Evolutionary conservation across 2,888 invertebrate species (phyloP).

Genomic region (Hipparchia sbordonii): DNA sequence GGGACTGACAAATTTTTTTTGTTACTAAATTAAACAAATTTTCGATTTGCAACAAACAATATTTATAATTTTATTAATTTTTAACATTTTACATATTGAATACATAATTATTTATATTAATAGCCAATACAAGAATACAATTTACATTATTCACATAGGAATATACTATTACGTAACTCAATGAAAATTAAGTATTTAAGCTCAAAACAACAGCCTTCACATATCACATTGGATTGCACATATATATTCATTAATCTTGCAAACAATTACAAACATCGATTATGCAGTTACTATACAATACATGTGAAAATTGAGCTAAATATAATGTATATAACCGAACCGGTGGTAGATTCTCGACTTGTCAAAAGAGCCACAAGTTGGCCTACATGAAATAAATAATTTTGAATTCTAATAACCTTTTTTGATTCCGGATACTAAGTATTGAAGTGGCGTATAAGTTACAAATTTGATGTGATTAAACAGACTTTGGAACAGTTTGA

Average conservation of each 20-base stretch:
- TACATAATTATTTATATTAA: neutral
- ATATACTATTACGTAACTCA: conserved; percentile 2
- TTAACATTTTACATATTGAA: conserved; percentile 1
- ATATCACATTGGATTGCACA: conserved; percentile 21
- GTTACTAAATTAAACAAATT: conserved; percentile 16
- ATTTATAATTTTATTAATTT: conserved; percentile 23
- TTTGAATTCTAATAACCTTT: too few species aligned
- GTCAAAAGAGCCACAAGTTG: too few species aligned
- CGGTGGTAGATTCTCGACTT: too few species aligned
- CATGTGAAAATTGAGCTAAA: too few species aligned
- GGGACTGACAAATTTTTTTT: too few species aligned
- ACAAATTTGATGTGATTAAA: too few species aligned
- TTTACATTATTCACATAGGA: conserved; percentile 7
- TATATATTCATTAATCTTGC: neutral
- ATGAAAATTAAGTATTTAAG: conserved; percentile 16
- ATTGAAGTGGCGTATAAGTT: too few species aligned
- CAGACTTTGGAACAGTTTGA: too few species aligned
- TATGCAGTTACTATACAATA: neutral
- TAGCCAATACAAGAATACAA: conserved; percentile 10
- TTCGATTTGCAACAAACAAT: conserved; percentile 29
- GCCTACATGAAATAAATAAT: too few species aligned
- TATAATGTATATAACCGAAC: too few species aligned
- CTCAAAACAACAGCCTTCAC: conserved; percentile 28
- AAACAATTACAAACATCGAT: neutral
- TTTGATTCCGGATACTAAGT: too few species aligned